Base-by-base conservation (phyloP, 2,797 vertebrate species). In the Syngnathus acus region DNA sequence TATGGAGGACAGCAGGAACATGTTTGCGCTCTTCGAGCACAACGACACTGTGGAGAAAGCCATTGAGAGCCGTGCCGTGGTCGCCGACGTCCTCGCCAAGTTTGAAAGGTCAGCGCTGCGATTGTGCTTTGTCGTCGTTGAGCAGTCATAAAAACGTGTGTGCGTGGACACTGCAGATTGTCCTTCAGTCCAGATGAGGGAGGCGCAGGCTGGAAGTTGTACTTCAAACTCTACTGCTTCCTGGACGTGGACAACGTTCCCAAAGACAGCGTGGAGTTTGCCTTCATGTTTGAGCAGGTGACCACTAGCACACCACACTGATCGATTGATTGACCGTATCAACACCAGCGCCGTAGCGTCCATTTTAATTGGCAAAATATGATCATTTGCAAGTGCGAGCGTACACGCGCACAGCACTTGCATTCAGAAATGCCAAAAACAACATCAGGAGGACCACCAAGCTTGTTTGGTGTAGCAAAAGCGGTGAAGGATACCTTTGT, bases 221-320 rank as follows among this genome's bases (percentile, higher is more conserved):
- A 98, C 87, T 99, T 99, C 86, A 99, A 99, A 73, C 95, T 99
- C 32, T 98, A 98, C 87, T 99, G 97, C 84, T 98, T 98, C 91
- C 66, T 97, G 81, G 96, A 99, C 86, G 95, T 93, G 0, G 93
- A 96, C 73, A 92, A 86, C 0, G 94, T 99, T 64, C 94, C 95
- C 32, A 92, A 90, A 76, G 95, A 98, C 82, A 95, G 96, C 0
- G 95, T 99, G 87, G 97, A 99, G 88, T 99, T 98, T 9, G 96
- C 95, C 0, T 99, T 99, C 86, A 98, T 99, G 94, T 99, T 98
- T 75, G 97, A 99, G 53, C 96, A 99, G 95, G 97, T 99, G 45
- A n/a, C 5, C 8, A 21, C 50, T 0, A 21, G 9, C 4, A 42
- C 13, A 9, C 3, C 23, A 21, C 19, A 47, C 61, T 32, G 32